Evolutionary conservation across 2,797 vertebrate species (phyloP), one percentile per base, ranked within the genome.

Genomic region (Sphenopsis melanotis): DNA sequence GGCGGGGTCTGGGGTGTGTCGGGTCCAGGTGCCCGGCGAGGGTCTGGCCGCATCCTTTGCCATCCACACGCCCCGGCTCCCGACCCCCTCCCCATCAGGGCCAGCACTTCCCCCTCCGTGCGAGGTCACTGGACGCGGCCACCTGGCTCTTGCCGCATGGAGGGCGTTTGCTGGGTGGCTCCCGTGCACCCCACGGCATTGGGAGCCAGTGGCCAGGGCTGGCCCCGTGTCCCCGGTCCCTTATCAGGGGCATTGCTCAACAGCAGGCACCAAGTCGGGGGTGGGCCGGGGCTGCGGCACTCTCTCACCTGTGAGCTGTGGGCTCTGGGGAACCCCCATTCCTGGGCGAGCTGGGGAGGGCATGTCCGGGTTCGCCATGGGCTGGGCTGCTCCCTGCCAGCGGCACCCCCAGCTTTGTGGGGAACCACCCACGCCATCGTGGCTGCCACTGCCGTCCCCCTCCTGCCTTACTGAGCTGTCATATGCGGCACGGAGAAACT

Each of bases 161-260:
- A 83, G 84, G 92, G 96, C 56, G 93, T 96, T 92, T 87, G 32
- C 37, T 74, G 87, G 95, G 96, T 12, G 71, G 89, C 32, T 93
- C 84, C 81, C 1, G 1, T 37, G 75, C 68, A 44, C 55, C 70
- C 71, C 63, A 19, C 5, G 15, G 56, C 89, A 95, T 92, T 96
- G 96, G 96, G 87, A 90, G 90, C 80, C 8, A 1, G 47, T 7
- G 63, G 46, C 61, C 36, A 21, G 37, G 46, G 19, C 79, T 81
- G 88, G 86, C 46, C 22, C 37, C 2, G 1, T 78, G 79, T 24
- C 42, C 52, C 32, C 1, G 0, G 30, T 10, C 32, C 42, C 87
- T 96, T 93, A 92, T 89, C 89, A 12, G n/a, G n/a, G 47, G 3
- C 81, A 69, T 96, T 96, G 91, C 96, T 92, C 89, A 96, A 96